These are phyloP conservation scores for Solenopsis invicta DNA, from an alignment of 1,140 invertebrate genomes.

Conservation along the genomic window DNA sequence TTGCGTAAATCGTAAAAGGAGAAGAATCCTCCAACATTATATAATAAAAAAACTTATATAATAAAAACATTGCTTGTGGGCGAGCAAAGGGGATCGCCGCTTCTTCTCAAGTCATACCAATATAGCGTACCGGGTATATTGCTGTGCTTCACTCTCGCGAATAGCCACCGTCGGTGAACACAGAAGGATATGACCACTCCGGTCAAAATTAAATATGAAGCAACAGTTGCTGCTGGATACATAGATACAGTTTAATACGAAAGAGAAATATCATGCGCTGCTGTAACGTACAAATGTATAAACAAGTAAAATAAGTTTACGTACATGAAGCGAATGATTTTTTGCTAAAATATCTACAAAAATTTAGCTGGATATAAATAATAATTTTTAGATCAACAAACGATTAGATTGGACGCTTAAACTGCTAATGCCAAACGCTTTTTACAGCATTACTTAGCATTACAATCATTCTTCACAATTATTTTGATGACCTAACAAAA, in stretches of 20 bases:
- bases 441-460: too few species aligned
- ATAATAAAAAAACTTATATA: not conserved
- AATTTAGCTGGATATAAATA: too few species aligned
- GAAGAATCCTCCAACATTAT: not conserved
- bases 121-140: constrained; percentile 35
- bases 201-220: constrained; percentile 46
- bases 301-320: not conserved
- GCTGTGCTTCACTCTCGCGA: not conserved
- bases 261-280: not conserved
- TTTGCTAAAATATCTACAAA: too few species aligned
- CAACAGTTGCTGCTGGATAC: not conserved
- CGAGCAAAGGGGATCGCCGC: not conserved
- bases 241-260: not conserved
- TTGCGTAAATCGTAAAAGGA: not conserved
- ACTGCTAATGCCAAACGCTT: too few species aligned
- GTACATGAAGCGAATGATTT: too few species aligned
- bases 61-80: constrained; percentile 9
- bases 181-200: constrained; percentile 6
- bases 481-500: too few species aligned
- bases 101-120: constrained; percentile 24
- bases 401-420: too few species aligned
- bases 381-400: too few species aligned
- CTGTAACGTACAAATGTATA: not conserved
- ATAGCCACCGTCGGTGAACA: not conserved
- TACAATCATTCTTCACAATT: too few species aligned